Evolutionary conservation across 2,888 invertebrate species (phyloP).

Genomic region (Stratiomys singularior): DNA sequence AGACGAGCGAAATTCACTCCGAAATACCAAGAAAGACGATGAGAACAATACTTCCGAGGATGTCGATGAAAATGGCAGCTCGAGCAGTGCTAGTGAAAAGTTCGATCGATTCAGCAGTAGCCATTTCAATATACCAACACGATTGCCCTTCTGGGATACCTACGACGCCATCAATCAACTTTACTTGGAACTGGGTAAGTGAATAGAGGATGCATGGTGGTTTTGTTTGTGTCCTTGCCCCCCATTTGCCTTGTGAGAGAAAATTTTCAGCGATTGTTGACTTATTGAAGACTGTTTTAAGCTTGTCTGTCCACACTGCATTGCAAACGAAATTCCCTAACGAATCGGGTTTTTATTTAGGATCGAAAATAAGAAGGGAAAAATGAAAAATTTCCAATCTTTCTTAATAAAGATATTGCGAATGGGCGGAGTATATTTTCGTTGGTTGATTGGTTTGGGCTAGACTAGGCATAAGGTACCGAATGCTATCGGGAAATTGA

Average conservation of each 20-base stretch:
- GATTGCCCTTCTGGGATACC: constrained; percentile 86
- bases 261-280: constrained; percentile 8
- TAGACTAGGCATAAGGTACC: background rate
- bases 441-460: too few species aligned
- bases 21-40: constrained; percentile 56
- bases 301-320: background rate
- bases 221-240: too few species aligned
- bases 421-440: too few species aligned
- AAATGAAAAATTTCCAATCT: constrained; percentile 8
- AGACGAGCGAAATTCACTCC: constrained; percentile 51
- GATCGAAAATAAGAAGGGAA: background rate
- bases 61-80: constrained; percentile 47
- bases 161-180: constrained; percentile 92
- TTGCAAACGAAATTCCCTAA: background rate
- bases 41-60: constrained; percentile 50
- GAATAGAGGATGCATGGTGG: too few species aligned
- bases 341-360: background rate
- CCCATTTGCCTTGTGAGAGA: background rate
- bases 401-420: constrained; percentile 11
- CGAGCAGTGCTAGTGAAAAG: constrained; percentile 27
- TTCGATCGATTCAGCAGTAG: constrained; percentile 53
- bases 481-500: background rate
- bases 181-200: constrained; percentile 81
- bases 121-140: constrained; percentile 56
- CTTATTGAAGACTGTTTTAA: background rate